Evolutionary conservation across 1,140 invertebrate species (phyloP), one percentile per base, ranked within the genome.

Genomic region (Lerema accius): DNA sequence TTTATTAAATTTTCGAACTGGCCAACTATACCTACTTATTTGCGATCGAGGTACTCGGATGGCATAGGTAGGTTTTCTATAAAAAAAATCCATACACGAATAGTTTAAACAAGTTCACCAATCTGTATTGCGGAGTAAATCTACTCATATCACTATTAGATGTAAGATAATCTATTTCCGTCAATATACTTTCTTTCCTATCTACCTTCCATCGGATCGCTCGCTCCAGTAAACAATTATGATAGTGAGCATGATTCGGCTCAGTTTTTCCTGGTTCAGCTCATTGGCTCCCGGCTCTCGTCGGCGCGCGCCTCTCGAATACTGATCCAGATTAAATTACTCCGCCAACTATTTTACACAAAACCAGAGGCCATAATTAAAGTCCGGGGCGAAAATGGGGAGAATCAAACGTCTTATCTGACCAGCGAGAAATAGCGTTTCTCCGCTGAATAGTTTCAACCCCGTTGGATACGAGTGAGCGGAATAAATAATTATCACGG

Each of bases 361-460:
- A 89, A 87, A 90, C 88, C 81, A 77, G 78, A 64, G 82, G 86
- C 86, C 81, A 89, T 88, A 89, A 90, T 90, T 90, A 90, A 90
- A 89, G 81, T 81, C 83, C 74, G 69, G 72, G 63, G 80, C 81
- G 80, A 88, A 88, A 88, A 86, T 78, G 78, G 82, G 80, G 80
- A 77, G 82, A 88, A 89, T 88, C 85, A 88, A 86, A 87, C 86
- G 88, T 84, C 86, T 90, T 90, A 90, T 90, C 88, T 90, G 85
- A 86, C 87, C 84, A 77, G 62, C 71, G 82, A 77, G 84, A 86
- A 86, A 84, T 84, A 86, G 80, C 80, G 79, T 86, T 89, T 89
- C 84, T 78, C 80, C 80, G 74, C 67, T 90, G 83, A 90, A 90
- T 90, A 84, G 88, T 89, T 83, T 70, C 67, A 45, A 70, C 78